Evolutionary conservation across 1,140 invertebrate genomes (phyloP).

Genomic region (Galleria mellonella): DNA sequence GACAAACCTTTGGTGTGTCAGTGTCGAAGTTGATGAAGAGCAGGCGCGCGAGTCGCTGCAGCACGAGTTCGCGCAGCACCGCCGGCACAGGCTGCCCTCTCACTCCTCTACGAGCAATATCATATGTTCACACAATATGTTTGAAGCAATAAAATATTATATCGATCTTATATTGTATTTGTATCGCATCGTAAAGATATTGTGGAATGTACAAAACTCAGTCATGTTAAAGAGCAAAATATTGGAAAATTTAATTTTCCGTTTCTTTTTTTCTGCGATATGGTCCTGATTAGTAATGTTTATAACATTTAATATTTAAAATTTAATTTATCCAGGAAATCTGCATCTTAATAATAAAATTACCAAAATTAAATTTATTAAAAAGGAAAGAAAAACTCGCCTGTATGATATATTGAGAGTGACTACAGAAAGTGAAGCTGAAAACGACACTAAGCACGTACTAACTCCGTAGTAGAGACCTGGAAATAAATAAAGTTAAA

Average conservation of each 20-base stretch:
- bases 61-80: slow-evolving; percentile 80
- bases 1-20: slow-evolving; percentile 55
- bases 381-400: slow-evolving; percentile 33
- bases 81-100: slow-evolving; percentile 85
- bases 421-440: slow-evolving; percentile 89
- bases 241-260: too few species aligned
- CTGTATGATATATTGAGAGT: slow-evolving; percentile 90
- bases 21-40: slow-evolving; percentile 79
- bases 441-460: slow-evolving; percentile 92
- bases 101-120: slow-evolving; percentile 79
- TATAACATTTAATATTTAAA: too few species aligned
- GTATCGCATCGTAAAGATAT: too few species aligned
- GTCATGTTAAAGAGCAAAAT: too few species aligned
- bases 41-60: slow-evolving; percentile 78
- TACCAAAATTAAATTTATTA: too few species aligned
- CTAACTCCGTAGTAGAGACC: slow-evolving; percentile 94
- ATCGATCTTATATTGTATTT: too few species aligned
- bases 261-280: too few species aligned
- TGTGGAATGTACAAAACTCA: too few species aligned
- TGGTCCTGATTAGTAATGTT: too few species aligned
- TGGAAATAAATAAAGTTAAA: slow-evolving; percentile 54
- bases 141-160: too few species aligned
- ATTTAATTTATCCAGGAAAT: too few species aligned
- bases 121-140: slow-evolving; percentile 14
- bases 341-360: too few species aligned